Conservation (phyloP, 1,140 invertebrate species). For the Teleopsis dalmanni region DNA sequence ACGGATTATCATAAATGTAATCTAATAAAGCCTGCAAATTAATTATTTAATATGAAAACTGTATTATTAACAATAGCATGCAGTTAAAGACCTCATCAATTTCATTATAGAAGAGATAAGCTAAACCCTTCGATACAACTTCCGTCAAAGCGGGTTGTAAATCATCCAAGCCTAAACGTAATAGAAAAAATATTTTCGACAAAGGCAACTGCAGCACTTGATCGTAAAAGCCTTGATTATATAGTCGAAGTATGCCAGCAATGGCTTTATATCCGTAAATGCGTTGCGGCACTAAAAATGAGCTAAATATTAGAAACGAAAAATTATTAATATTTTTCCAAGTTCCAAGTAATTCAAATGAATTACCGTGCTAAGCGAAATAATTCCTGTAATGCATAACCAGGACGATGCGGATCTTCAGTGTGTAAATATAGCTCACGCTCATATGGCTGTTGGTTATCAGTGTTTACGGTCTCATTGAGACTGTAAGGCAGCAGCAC, state of each 20-base stretch:
- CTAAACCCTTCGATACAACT: constrained; percentile 63
- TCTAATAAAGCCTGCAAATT: constrained; percentile 48
- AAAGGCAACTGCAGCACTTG: constrained; percentile 54
- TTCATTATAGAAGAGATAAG: constrained; percentile 64
- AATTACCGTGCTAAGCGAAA: constrained; percentile 55
- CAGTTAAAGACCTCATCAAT: constrained; percentile 60
- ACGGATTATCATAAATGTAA: constrained; percentile 58
- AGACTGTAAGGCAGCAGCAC: constrained; percentile 56
- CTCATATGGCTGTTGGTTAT: constrained; percentile 50
- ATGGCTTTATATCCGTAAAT: constrained; percentile 69
- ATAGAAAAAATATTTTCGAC: constrained; percentile 65
- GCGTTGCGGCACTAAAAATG: constrained; percentile 69
- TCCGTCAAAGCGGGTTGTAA: constrained; percentile 63
- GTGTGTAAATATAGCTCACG: constrained; percentile 82
- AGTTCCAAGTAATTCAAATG: background rate
- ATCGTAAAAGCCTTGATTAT: constrained; percentile 65
- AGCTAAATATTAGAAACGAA: constrained; percentile 38
- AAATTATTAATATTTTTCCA: background rate
- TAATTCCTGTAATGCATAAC: constrained; percentile 81
- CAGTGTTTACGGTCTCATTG: background rate
- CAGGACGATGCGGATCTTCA: constrained; percentile 80
- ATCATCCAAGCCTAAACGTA: constrained; percentile 81
- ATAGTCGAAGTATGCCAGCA: constrained; percentile 68
- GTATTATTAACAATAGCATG: background rate
- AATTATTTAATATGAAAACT: background rate